A percentile compares a stretch with the other conserved stretches of the same genome.
Conservation (phyloP, 2,113 vertebrate species). For the Aegithalos caudatus region DNA sequence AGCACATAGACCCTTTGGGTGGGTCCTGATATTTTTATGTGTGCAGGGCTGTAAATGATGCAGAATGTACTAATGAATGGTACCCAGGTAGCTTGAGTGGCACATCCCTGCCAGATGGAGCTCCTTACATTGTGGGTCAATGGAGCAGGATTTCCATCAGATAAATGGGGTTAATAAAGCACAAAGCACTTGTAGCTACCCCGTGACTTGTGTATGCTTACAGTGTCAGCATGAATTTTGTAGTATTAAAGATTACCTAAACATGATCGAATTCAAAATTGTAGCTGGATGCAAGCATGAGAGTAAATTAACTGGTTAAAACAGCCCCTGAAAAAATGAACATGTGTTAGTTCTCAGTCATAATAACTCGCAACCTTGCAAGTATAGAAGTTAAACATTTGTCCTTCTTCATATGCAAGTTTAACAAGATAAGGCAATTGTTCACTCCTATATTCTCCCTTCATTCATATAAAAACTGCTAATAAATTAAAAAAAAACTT, state of each 20-base stretch:
- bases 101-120: slow-evolving; percentile 5
- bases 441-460: neutral
- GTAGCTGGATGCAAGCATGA: neutral
- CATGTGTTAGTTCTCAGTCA: neutral
- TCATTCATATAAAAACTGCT: neutral
- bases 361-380: accelerated
- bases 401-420: neutral
- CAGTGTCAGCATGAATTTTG: neutral
- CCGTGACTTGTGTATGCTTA: neutral
- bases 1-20: neutral
- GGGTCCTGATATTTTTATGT: neutral
- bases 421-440: neutral
- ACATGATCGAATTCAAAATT: neutral
- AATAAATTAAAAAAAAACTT: neutral
- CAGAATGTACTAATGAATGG: neutral
- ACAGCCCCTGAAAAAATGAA: neutral
- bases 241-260: neutral
- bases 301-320: neutral
- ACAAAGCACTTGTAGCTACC: neutral
- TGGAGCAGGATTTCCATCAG: neutral
- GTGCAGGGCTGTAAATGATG: neutral
- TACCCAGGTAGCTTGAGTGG: neutral
- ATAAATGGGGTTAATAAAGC: slow-evolving; percentile 7
- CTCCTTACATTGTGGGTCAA: neutral
- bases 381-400: neutral